Conservation (phyloP, 2,888 invertebrate species). For the Agriopis aurantiaria region DNA sequence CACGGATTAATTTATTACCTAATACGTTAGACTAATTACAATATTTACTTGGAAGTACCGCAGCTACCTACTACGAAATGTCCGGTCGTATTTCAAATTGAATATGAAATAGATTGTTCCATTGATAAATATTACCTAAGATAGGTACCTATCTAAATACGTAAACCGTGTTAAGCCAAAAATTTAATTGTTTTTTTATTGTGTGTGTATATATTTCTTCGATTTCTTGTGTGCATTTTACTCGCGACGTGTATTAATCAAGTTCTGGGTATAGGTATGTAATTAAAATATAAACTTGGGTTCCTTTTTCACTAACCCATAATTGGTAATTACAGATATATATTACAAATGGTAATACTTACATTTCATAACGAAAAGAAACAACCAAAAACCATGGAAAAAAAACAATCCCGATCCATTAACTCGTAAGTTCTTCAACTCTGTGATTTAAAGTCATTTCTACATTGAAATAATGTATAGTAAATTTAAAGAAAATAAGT, state of each 20-base stretch:
- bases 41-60: constrained; percentile 50
- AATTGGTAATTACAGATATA: not conserved
- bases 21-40: constrained; percentile 42
- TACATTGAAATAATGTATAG: not conserved
- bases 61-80: constrained; percentile 44
- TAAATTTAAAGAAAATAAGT: not conserved
- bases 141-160: too few species aligned
- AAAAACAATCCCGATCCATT: not conserved
- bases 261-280: too few species aligned
- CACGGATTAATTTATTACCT: constrained; percentile 48
- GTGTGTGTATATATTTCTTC: too few species aligned
- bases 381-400: too few species aligned
- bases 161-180: too few species aligned
- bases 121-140: not conserved
- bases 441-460: not conserved
- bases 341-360: not conserved
- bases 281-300: too few species aligned
- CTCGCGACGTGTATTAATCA: too few species aligned
- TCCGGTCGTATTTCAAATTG: constrained; percentile 52
- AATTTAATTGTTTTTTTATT: too few species aligned
- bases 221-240: too few species aligned
- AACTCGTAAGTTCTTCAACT: not conserved
- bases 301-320: too few species aligned
- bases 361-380: not conserved
- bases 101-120: constrained; percentile 38